Evolutionary conservation across 2,888 invertebrate species (phyloP), one percentile per base, ranked within the genome.

Genomic region (Hyalella azteca): DNA sequence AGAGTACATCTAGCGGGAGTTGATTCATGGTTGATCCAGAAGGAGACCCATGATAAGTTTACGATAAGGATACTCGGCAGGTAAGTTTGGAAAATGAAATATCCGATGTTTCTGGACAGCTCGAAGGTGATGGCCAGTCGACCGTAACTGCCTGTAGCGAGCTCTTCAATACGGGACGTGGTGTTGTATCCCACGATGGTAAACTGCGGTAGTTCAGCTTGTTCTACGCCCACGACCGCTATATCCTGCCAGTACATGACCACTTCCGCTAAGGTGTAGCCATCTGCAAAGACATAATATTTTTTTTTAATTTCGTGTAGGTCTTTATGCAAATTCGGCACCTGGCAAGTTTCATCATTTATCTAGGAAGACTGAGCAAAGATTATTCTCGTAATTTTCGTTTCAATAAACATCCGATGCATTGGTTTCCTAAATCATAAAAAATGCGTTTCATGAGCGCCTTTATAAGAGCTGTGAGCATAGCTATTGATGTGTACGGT

Each of bases 1-100:
- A 98, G 90, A 79, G 97, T 97, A 40, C 98, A 98, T 87, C 98
- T 91, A 45, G 98, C 98, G 85, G 96, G 96, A 15, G 98, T 98
- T 40, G 98, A 98, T 88, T 97, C 97, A 88, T 97, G 97, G 89
- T 97, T 97, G 85, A 98, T 98, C 97, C 98, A 98, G 89, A 98
- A 98, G 2, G 96, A 96, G 29, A 98, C 97, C 98, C 98, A 98
- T 66, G 96, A 97, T 49, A 98, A 91, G 96, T 97, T 97, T 59
- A 98, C 98, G 87, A 98, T 98, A 83, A 98, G 91, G 87, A 97
- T 96, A 88, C 96, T 96, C 76, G 98, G 98, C 85, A 98, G 90
- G 89, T 98, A 98, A 19, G 97, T 98, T 90, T 97, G 97, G 90
- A 98, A 98, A 86, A 98, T 95, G 90, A 98, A 98, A 90, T 98